A percentile compares a stretch with the other conserved stretches of the same genome.
phyloP scores from a whole-genome alignment of 2,888 invertebrate species.

The Osmoderma eremita region DNA sequence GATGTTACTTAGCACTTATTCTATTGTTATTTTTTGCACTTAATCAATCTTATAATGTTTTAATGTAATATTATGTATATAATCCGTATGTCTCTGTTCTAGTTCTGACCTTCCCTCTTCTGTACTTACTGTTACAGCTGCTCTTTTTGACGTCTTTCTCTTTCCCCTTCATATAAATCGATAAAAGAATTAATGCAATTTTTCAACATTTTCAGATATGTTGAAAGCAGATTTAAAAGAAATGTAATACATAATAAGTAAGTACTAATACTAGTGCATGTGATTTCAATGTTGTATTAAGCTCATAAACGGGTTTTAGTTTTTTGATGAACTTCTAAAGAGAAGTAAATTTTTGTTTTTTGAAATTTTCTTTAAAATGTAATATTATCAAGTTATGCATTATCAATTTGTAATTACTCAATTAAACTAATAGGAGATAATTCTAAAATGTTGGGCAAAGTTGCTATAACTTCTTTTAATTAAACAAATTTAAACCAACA shows the following conservation, averaged over 20 bases:
- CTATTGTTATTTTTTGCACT: background rate
- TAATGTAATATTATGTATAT: background rate
- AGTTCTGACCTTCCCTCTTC: constrained; percentile 10
- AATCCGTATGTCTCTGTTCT: background rate
- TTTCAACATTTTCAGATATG: constrained; percentile 38
- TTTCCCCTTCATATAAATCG: constrained; percentile 1
- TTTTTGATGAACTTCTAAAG: too few species aligned
- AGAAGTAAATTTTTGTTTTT: too few species aligned
- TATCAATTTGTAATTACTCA: too few species aligned
- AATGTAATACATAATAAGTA: constrained; percentile 34
- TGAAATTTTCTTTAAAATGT: too few species aligned
- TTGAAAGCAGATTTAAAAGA: constrained; percentile 34
- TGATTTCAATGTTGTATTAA: too few species aligned
- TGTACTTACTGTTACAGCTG: constrained; percentile 20
- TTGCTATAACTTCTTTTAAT: too few species aligned
- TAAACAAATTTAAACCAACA: too few species aligned
- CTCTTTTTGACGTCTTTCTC: constrained; percentile 19
- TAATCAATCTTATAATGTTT: background rate
- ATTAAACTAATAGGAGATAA: too few species aligned
- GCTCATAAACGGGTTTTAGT: too few species aligned
- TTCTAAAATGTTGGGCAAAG: too few species aligned
- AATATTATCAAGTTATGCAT: too few species aligned
- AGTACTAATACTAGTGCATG: constrained; percentile 33
- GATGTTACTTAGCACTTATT: too few species aligned
- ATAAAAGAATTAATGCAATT: constrained; percentile 32